Evolutionary conservation across 2,113 vertebrate genomes (phyloP).

Genomic region (Boleophthalmus pectinirostris): DNA sequence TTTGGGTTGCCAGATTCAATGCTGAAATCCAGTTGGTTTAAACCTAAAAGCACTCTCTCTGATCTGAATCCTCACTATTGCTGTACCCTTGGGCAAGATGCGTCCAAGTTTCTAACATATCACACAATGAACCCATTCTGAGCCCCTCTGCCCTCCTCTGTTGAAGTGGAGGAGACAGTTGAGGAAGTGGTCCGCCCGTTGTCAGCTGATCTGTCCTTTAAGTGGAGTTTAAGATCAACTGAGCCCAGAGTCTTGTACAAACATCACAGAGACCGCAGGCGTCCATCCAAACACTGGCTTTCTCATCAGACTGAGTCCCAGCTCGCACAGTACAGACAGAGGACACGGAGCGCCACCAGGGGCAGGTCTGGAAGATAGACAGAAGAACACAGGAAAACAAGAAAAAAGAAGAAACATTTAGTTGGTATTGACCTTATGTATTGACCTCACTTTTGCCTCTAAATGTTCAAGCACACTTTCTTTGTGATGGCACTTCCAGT

Average conservation of each 20-base stretch:
- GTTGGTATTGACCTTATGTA: too few species aligned
- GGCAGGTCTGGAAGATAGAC: background rate
- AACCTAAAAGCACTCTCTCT: too few species aligned
- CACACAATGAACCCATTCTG: too few species aligned
- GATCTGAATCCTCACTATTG: too few species aligned
- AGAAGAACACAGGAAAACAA: constrained; percentile 19
- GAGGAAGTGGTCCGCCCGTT: constrained; percentile 15
- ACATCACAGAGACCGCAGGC: constrained; percentile 49
- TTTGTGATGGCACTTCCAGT: too few species aligned
- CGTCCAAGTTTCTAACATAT: too few species aligned
- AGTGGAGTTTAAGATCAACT: background rate
- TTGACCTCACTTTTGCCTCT: too few species aligned
- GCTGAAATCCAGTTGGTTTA: too few species aligned
- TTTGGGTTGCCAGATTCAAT: too few species aligned
- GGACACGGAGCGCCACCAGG: background rate
- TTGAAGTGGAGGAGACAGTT: constrained; percentile 31
- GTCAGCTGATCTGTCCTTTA: background rate
- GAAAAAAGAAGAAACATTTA: too few species aligned
- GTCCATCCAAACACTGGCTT: constrained; percentile 59
- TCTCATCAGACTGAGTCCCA: constrained; percentile 53
- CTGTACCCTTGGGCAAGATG: too few species aligned
- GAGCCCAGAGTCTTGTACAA: constrained; percentile 53
- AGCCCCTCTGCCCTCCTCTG: background rate
- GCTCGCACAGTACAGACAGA: constrained; percentile 38
- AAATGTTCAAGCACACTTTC: too few species aligned